These are phyloP conservation scores for Crotalus helleri DNA, from an alignment of 2,113 vertebrate genomes.

Conservation along the genomic window DNA sequence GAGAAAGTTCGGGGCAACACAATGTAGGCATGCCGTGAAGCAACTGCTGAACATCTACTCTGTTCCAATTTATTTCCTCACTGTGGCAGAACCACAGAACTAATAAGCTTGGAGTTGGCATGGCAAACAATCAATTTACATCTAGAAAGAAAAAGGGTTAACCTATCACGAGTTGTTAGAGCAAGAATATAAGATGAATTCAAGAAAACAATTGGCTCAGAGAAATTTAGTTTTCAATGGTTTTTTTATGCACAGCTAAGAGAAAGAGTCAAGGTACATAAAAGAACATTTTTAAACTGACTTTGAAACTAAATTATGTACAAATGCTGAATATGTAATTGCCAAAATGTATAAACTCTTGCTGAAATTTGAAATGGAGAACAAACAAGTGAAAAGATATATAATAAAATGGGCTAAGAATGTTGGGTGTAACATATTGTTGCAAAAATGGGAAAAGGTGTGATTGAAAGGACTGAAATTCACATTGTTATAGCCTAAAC, in stretches of 20 bases:
- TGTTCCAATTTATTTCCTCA: neutral
- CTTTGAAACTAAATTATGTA: neutral
- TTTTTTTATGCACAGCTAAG: neutral
- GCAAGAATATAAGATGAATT: neutral
- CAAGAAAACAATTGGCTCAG: neutral
- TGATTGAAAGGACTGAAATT: neutral
- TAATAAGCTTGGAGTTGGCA: too few relatives aligned
- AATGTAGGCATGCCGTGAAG: neutral
- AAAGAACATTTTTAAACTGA: neutral
- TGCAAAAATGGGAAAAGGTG: neutral
- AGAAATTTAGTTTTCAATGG: neutral
- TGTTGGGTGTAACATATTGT: neutral
- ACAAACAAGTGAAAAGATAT: neutral
- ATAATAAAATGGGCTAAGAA: neutral
- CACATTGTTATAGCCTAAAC: neutral
- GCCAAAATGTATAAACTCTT: neutral
- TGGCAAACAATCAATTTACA: neutral
- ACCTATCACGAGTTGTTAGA: neutral
- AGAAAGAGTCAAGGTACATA: neutral
- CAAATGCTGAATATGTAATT: neutral
- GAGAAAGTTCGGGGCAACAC: neutral
- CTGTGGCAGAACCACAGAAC: too few relatives aligned
- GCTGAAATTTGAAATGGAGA: neutral
- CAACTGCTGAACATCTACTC: neutral
- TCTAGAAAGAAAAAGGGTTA: neutral